Percentiles rank a stretch among this genome's conserved stretches.
Conservation (phyloP, 2,113 vertebrate species). For the Boleophthalmus pectinirostris region DNA sequence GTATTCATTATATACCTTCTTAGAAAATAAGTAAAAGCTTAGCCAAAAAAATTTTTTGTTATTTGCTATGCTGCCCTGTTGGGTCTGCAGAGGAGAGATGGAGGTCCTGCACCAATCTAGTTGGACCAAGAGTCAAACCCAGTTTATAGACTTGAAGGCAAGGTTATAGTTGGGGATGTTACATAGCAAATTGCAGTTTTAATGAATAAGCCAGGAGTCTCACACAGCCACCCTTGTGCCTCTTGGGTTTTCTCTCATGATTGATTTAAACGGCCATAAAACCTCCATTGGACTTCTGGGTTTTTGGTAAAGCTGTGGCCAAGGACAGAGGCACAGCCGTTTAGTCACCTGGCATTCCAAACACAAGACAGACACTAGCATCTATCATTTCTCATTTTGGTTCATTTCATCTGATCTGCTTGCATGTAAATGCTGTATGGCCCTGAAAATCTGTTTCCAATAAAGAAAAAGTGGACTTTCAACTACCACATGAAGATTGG, state of each 20-base stretch:
- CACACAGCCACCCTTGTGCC: conserved; percentile 15
- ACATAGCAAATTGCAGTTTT: conserved; percentile 28
- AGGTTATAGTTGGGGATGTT: conserved; percentile 16
- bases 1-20: conserved; percentile 3
- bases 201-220: conserved; percentile 27
- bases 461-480: conserved; percentile 24
- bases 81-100: background rate
- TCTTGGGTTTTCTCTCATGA: conserved; percentile 46
- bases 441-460: conserved; percentile 33
- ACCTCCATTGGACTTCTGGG: conserved; percentile 43
- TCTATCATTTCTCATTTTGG: conserved; percentile 23
- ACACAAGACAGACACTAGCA: conserved; percentile 38
- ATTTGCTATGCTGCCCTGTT: too few relatives aligned
- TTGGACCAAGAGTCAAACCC: background rate
- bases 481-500: conserved; percentile 27
- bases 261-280: conserved; percentile 57
- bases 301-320: conserved; percentile 28
- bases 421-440: background rate
- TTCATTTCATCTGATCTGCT: conserved; percentile 28
- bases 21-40: conserved; percentile 12
- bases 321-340: conserved; percentile 47
- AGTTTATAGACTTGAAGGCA: conserved; percentile 7
- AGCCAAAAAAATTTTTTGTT: background rate
- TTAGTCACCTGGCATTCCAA: conserved; percentile 45
- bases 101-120: background rate